Percentiles rank a stretch among this genome's conserved stretches.
phyloP scores from a whole-genome alignment of 1,140 invertebrate genomes.

The Nasonia vitripennis region DNA sequence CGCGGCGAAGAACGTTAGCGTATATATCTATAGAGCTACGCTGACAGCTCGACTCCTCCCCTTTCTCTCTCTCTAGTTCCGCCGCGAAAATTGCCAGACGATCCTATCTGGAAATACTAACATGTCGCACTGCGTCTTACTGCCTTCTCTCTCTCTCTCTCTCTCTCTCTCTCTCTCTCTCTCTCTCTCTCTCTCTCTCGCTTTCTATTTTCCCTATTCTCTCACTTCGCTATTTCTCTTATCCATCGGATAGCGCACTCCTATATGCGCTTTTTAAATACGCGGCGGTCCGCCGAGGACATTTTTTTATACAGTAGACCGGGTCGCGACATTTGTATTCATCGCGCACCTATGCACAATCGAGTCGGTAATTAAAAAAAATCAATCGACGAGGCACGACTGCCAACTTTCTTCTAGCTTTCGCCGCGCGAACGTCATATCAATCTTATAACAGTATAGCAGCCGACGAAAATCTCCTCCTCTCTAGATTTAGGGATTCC shows the following conservation, averaged over 20 bases:
- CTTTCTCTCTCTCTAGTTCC: slow-evolving; percentile 12
- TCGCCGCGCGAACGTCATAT: not conserved
- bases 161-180: not conserved
- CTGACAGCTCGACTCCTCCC: slow-evolving; percentile 30
- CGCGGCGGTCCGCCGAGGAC: not conserved
- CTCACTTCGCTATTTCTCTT: slow-evolving; percentile 13
- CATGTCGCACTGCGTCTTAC: slow-evolving; percentile 38
- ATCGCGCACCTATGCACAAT: not conserved
- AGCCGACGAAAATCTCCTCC: not conserved
- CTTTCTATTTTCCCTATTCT: not conserved
- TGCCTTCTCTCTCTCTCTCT: not conserved
- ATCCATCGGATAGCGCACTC: slow-evolving; percentile 9
- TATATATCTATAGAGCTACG: not conserved
- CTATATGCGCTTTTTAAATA: slow-evolving; percentile 17
- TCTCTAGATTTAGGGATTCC: not conserved
- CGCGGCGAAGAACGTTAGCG: too few relatives aligned
- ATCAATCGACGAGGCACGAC: slow-evolving; percentile 16
- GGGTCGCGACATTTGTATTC: slow-evolving; percentile 28
- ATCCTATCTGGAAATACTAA: slow-evolving; percentile 55
- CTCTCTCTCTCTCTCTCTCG: not conserved
- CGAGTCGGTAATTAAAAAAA: slow-evolving; percentile 41
- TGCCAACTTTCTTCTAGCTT: not conserved
- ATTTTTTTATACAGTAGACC: not conserved
- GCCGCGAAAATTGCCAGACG: slow-evolving; percentile 60
- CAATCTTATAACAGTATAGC: not conserved